A percentile compares a stretch with the other conserved stretches of the same genome.
phyloP scores from a whole-genome alignment of 1,140 invertebrate species.

The Bombus superbus region DNA sequence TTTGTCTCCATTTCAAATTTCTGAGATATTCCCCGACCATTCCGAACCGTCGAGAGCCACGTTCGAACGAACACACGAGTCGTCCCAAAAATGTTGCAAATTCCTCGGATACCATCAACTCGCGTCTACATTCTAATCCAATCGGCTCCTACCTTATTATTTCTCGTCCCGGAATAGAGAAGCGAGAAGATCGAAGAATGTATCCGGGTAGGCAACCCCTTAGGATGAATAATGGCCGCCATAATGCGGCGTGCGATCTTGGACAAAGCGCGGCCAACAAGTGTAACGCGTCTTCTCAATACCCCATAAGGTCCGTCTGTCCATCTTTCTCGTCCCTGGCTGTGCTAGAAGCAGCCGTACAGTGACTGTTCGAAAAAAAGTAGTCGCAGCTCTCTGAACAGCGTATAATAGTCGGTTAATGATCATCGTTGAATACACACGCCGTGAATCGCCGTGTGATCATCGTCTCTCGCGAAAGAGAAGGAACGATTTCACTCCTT shows the following conservation, averaged over 20 bases:
- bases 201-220: conserved; percentile 61
- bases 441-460: conserved; percentile 63
- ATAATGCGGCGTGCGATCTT: conserved; percentile 53
- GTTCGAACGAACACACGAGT: too few species aligned
- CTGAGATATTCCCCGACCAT: background rate
- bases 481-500: conserved; percentile 18
- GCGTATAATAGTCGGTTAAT: conserved; percentile 68
- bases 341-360: conserved; percentile 15
- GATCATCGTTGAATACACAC: conserved; percentile 67
- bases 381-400: conserved; percentile 47
- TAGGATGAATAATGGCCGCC: conserved; percentile 59
- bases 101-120: too few species aligned
- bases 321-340: background rate
- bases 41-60: too few species aligned
- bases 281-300: conserved; percentile 65
- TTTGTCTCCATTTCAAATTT: background rate
- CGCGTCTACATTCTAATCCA: too few species aligned
- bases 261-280: conserved; percentile 66
- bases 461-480: conserved; percentile 34
- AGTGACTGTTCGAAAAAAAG: conserved; percentile 56
- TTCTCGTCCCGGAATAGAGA: background rate
- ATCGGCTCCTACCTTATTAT: background rate
- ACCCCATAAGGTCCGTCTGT: conserved; percentile 42
- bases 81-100: too few species aligned
- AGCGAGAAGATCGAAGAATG: background rate